Evolutionary conservation across 1,140 invertebrate species (phyloP).

Genomic region (Plodia interpunctella): DNA sequence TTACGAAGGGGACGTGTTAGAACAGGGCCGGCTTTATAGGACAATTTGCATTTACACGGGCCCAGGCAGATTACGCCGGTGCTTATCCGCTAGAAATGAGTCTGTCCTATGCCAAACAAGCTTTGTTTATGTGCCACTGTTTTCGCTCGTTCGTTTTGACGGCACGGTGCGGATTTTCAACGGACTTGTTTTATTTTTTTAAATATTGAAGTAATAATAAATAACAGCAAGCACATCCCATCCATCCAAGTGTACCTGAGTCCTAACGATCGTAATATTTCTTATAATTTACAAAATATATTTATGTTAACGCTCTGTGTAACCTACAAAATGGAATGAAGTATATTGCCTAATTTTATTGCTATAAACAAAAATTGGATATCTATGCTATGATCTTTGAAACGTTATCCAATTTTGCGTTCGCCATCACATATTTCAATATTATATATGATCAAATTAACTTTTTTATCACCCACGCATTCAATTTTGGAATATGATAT

Average conservation of each 20-base stretch:
- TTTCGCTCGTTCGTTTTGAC: conserved; percentile 70
- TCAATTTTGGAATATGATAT: neutral
- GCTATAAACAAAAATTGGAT: neutral
- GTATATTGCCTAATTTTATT: neutral
- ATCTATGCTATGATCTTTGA: neutral
- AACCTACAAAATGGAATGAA: neutral
- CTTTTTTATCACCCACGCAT: neutral
- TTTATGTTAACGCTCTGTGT: too few species aligned
- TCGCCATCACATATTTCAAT: neutral
- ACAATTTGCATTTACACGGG: conserved; percentile 76
- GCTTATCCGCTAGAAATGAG: conserved; percentile 72
- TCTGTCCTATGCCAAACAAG: conserved; percentile 51
- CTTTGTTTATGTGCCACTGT: conserved; percentile 66
- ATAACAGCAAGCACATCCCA: neutral
- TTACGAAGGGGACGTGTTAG: conserved; percentile 41
- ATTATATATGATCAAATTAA: conserved; percentile 3
- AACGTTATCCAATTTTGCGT: conserved; percentile 1
- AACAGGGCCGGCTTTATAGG: conserved; percentile 55
- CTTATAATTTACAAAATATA: too few species aligned
- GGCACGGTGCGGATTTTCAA: conserved; percentile 22
- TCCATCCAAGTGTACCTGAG: too few species aligned
- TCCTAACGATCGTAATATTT: too few species aligned
- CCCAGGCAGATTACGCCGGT: conserved; percentile 70
- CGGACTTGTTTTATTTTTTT: neutral
- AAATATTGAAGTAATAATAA: neutral